Evolutionary conservation across 1,140 invertebrate species (phyloP), one percentile per base, ranked within the genome.

Genomic region (Laodelphax striatellus): DNA sequence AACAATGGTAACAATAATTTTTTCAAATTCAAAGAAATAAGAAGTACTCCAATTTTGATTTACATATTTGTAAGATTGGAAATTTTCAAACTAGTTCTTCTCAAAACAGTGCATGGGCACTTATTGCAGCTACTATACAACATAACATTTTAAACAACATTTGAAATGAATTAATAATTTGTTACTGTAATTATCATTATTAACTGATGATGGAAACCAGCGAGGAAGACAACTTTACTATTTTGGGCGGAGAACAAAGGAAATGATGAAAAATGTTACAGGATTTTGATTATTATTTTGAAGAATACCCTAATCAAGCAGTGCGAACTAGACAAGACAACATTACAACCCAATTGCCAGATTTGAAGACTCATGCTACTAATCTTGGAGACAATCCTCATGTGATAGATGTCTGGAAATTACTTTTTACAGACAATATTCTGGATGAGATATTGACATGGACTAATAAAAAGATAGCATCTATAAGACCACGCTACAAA

Each of bases 361-460:
- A 21, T 22, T 28, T 58, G 17, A 58, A 58, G 43, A 21, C 41
- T 21, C 38, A 46, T 43, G 57, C 57, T 19, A 19, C 3, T 24
- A 28, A 44, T 43, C 24, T 59, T 10, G 58, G 58, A n/a, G n/a
- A 17, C 16, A 52, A 59, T 52, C 46, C 46, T 11, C 1, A n/a
- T 19, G 1, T 17, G 2, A 50, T 22, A 58, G 38, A 58, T 34
- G 16, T 58, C 8, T 58, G 57, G 57, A 19, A 50, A 2, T 38
- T 59, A 2, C 46, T 59, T 13, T n/a, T 52, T 9, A 31, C 43
- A 24, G 8, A 52, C 2, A 13, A 59, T 31, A 52, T 59, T 3
- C 24, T 59, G 3, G 58, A 52, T 16, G 58, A 59, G 38, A 59
- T 59, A 43, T 19, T 59, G 17, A 8, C 24, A 28, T 59, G 58